phyloP scores from a whole-genome alignment of 2,113 vertebrate species.

The Pseudopipra pipra region DNA sequence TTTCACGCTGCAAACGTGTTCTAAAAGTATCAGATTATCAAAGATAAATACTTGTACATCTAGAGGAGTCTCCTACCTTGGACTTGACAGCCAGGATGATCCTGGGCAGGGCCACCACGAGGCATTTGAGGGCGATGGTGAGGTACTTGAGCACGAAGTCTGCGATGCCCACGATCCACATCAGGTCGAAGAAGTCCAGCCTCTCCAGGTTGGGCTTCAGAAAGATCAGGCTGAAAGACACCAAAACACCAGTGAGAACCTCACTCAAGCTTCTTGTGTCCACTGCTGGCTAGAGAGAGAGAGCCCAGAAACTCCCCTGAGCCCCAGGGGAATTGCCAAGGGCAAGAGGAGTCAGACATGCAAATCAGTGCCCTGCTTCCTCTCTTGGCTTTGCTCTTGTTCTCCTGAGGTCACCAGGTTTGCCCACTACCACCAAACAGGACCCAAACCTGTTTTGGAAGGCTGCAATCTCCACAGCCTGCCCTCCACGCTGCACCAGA shows the following conservation, averaged over 20 bases:
- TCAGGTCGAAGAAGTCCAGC: conserved; percentile 93
- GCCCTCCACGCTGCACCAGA: neutral
- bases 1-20: neutral
- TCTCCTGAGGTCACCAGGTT: neutral
- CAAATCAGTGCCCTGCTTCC: neutral
- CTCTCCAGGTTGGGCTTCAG: conserved; percentile 89
- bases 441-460: neutral
- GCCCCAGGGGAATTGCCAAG: neutral
- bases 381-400: neutral
- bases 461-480: neutral
- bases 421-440: neutral
- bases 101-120: conserved; percentile 89
- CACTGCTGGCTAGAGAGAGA: neutral
- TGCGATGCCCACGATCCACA: conserved; percentile 94
- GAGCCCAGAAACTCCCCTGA: neutral
- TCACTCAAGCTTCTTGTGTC: neutral
- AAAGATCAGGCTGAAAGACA: conserved; percentile 86
- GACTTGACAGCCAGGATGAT: conserved; percentile 94
- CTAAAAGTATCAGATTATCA: neutral
- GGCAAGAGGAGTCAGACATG: neutral
- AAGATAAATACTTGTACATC: neutral
- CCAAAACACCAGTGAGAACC: neutral
- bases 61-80: conserved; percentile 78
- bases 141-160: conserved; percentile 96
- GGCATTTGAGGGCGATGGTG: conserved; percentile 92